phyloP scores from a whole-genome alignment of 2,888 invertebrate species.

The Lobophora halterata region DNA sequence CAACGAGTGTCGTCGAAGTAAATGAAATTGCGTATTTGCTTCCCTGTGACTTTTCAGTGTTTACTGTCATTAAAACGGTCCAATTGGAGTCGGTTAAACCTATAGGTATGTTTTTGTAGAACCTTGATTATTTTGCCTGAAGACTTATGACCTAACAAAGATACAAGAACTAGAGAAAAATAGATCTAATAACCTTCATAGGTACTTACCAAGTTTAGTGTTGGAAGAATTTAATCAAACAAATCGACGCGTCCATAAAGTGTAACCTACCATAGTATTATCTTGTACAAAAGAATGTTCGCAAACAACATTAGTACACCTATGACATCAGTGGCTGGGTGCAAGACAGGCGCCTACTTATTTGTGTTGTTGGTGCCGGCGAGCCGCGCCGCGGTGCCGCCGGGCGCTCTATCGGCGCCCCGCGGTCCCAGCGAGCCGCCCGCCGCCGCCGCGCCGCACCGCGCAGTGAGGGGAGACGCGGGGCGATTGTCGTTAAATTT shows the following conservation, averaged over 20 bases:
- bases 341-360: slow-evolving; percentile 53
- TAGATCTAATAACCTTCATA: slow-evolving; percentile 4
- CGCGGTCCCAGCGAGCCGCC: slow-evolving; percentile 41
- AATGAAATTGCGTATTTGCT: too few species aligned
- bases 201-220: slow-evolving; percentile 3
- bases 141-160: too few species aligned
- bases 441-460: slow-evolving; percentile 3
- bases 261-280: slow-evolving; percentile 13
- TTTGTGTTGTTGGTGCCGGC: slow-evolving; percentile 49
- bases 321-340: slow-evolving; percentile 33
- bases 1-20: too few species aligned
- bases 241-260: slow-evolving; percentile 5
- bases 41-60: too few species aligned
- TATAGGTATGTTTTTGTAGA: too few species aligned
- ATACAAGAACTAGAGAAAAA: too few species aligned
- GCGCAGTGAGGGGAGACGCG: not conserved
- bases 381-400: slow-evolving; percentile 33
- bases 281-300: slow-evolving; percentile 17
- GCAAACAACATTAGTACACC: slow-evolving; percentile 33
- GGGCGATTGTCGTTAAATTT: not conserved
- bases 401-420: slow-evolving; percentile 44
- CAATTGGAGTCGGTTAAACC: too few species aligned
- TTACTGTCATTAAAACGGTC: too few species aligned
- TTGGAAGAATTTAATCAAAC: slow-evolving; percentile 11
- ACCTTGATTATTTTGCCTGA: too few species aligned